phyloP scores from a whole-genome alignment of 1,140 invertebrate species.

The Drosophila erecta region DNA sequence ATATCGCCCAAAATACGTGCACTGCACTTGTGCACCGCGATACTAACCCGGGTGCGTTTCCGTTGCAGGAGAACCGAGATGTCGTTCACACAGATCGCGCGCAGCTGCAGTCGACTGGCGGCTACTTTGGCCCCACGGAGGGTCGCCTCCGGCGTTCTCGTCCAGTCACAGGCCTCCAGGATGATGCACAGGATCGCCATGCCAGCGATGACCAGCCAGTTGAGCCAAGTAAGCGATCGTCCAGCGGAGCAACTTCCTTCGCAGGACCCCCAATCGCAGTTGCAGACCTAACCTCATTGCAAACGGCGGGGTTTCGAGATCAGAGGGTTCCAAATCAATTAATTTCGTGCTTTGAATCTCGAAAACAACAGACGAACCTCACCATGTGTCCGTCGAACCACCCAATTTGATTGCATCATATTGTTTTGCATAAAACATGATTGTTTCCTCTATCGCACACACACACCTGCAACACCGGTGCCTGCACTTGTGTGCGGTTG shows the following conservation, averaged over 20 bases:
- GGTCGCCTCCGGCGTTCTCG: slow-evolving; percentile 46
- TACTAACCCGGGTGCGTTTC: slow-evolving; percentile 23
- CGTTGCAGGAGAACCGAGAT: slow-evolving; percentile 56
- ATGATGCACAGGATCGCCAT: slow-evolving; percentile 73
- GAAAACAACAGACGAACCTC: neutral
- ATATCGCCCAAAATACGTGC: slow-evolving; percentile 46
- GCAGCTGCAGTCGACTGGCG: slow-evolving; percentile 76
- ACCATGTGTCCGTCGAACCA: neutral
- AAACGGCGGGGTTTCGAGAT: slow-evolving; percentile 4
- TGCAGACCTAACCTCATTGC: slow-evolving; percentile 71
- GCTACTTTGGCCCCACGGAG: slow-evolving; percentile 66
- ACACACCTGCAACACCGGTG: slow-evolving; percentile 10
- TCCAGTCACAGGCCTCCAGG: slow-evolving; percentile 61
- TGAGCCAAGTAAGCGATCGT: slow-evolving; percentile 68
- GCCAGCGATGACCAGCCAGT: slow-evolving; percentile 61
- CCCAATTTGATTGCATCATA: slow-evolving; percentile 56
- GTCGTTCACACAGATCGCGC: slow-evolving; percentile 80
- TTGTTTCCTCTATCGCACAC: slow-evolving; percentile 22
- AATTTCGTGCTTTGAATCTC: neutral
- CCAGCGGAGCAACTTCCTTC: neutral
- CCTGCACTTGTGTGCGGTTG: slow-evolving; percentile 24
- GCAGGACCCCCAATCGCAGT: neutral
- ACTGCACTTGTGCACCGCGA: neutral
- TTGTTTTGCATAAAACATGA: slow-evolving; percentile 47
- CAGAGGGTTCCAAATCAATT: neutral